Evolutionary conservation across 2,797 vertebrate genomes (phyloP).

Genomic region (Enteromius thamalakanensis): DNA sequence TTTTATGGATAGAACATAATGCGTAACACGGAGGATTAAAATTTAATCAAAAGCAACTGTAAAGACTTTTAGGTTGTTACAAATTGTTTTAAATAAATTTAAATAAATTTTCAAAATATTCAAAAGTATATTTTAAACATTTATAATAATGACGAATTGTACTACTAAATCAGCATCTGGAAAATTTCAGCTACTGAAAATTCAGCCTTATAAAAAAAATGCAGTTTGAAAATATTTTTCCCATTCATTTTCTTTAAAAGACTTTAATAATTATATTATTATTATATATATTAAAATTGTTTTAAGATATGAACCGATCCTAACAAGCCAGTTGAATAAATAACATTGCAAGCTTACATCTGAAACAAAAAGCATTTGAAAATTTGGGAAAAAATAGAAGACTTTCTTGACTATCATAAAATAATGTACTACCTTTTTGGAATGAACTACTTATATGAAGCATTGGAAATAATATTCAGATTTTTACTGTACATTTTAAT

Average conservation of each 20-base stretch:
- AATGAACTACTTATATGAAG: not conserved
- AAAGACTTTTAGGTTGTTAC: not conserved
- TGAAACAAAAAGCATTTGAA: not conserved
- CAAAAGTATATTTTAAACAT: not conserved
- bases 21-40: too few relatives aligned
- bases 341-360: not conserved
- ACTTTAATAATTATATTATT: too few relatives aligned
- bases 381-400: not conserved
- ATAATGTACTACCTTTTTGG: not conserved
- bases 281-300: too few relatives aligned
- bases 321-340: not conserved
- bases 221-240: not conserved
- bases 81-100: not conserved
- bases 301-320: not conserved
- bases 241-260: not conserved
- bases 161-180: not conserved
- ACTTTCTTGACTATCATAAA: not conserved
- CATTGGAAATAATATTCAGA: not conserved
- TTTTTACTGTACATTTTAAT: not conserved
- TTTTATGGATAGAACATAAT: too few relatives aligned
- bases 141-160: not conserved
- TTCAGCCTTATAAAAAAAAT: not conserved
- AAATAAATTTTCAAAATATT: not conserved
- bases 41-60: not conserved
- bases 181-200: not conserved